Base-by-base conservation (phyloP, 2,888 invertebrate genomes). In the Trissonchulus sp. region DNA sequence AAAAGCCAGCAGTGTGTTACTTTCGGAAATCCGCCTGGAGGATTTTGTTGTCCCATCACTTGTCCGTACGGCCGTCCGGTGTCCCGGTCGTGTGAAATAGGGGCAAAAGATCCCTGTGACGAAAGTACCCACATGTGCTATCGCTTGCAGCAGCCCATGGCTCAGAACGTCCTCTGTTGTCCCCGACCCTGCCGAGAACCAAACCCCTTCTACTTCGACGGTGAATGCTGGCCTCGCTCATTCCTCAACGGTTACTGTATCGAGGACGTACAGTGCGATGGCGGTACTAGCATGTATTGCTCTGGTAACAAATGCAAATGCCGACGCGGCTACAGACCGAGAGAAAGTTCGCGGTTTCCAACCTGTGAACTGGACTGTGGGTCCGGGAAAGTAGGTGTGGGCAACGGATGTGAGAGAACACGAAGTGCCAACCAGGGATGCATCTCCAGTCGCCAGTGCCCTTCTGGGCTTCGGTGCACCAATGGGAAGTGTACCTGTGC, bases 31-130 rank as follows among this genome's bases (percentile, higher is more conserved):
- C 84, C 84, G 0, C 81, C 81, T 77, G 81, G 83, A 62, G 84
- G 84, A 1, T 83, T 83, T 75, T 84, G 84, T 76, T 84, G 84
- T 77, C 80, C 81, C 23, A 73, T 84, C 48, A 77, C 80, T n/a
- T 84, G 84, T 72, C 84, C 84, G 33, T 84, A 81, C 77, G 84
- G 84, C 68, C 80, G 81, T 76, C 82, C 83, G 23, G 82, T 83
- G 1, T 76, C 35, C 28, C 73, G 36, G 18, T 1, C 35, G 1
- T 28, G 28, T 2, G 35, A 34, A 82, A 81, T 18, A 34, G 34
- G 62, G 30, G 31, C 30, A 2, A 34, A 2, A 28, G 15, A 28
- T n/a, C 28, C 18, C 76, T 82, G 84, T 72, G 79, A 83, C 18
- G 81, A 80, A 2, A 33, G 30, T 3, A 84, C 84, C n/a, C 84